Base-by-base conservation (phyloP, 2,113 vertebrate genomes). In the Dromaius novaehollandiae region DNA sequence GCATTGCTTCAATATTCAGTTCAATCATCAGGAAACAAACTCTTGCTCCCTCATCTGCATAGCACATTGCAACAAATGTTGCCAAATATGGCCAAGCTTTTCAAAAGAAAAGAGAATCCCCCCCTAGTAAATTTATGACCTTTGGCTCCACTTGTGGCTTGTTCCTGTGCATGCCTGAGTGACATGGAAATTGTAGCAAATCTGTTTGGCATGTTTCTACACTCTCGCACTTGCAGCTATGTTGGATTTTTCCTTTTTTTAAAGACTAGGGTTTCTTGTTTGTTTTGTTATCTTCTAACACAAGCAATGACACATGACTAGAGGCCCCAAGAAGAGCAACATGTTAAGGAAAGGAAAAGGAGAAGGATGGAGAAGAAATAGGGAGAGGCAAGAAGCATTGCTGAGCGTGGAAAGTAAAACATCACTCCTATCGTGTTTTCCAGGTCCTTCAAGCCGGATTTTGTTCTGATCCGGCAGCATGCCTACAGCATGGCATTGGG, bases 391-490 rank as follows among this genome's bases (percentile, higher is more conserved):
- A 66, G 24, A 73, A 86, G 48, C 18, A 22, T 19, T 86, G n/a
- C 34, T 38, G 60, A 84, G 55, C 10, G 2, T 86, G 50, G 44
- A 80, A 63, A 64, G 40, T 25, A 50, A 76, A 13, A 36, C 6
- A 0, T 34, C 58, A 4, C 4, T 64, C 25, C 20, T 61, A 50
- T 68, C 1, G 0, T 96, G 46, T 97, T 73, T 97, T 58, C 19
- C 97, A 99, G 99, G 90, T 99, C 99, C 78, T 99, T 99, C 96
- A 99, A 99, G 95, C 99, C 99, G 0, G 99, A 99, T 92, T 99
- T 99, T 36, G 98, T 99, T 81, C 98, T 99, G 96, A 98, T 99
- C 86, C 99, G 99, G 28, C 99, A 99, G 94, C 99, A 99, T 0
- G 98, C 99, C 93, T 99, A 99, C 97, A 99, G 99, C 98, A 99